A percentile compares a stretch with the other conserved stretches of the same genome.
Evolutionary conservation across 2,113 vertebrate species (phyloP).

Genomic region (Xiphophorus couchianus): DNA sequence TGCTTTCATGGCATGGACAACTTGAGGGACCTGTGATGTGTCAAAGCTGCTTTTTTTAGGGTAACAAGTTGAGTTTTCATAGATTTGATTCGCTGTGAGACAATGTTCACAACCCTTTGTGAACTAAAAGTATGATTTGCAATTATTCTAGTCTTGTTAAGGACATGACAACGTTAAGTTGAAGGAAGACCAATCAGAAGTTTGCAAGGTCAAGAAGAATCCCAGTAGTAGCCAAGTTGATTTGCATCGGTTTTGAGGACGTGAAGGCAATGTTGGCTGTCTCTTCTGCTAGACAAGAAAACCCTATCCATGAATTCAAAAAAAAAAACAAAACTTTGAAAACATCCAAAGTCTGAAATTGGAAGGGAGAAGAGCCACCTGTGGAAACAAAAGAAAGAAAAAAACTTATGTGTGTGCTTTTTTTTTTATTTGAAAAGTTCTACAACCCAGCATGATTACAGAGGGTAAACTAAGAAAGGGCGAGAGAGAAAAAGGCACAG

Average conservation of each 20-base stretch:
- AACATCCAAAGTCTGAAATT: constrained; percentile 23
- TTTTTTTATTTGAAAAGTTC: constrained; percentile 20
- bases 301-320: constrained; percentile 8
- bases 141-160: constrained; percentile 30
- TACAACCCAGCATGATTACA: constrained; percentile 56
- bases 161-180: neutral
- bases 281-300: constrained; percentile 10
- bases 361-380: constrained; percentile 27
- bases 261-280: constrained; percentile 2
- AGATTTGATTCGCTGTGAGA: neutral
- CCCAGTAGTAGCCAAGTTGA: constrained; percentile 10
- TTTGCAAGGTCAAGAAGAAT: constrained; percentile 19
- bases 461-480: constrained; percentile 12
- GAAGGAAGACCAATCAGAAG: constrained; percentile 33
- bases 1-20: constrained; percentile 34
- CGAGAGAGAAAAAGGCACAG: constrained; percentile 9
- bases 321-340: no score
- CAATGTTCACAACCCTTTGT: constrained; percentile 11
- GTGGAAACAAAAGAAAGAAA: constrained; percentile 2
- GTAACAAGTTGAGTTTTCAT: constrained; percentile 14
- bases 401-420: constrained; percentile 1
- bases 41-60: constrained; percentile 25
- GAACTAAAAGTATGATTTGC: constrained; percentile 30
- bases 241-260: constrained; percentile 50
- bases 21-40: constrained; percentile 38